Percentiles rank a stretch among this genome's conserved stretches.
phyloP scores from a whole-genome alignment of 1,140 invertebrate species.

The Nixonia krombeini region DNA sequence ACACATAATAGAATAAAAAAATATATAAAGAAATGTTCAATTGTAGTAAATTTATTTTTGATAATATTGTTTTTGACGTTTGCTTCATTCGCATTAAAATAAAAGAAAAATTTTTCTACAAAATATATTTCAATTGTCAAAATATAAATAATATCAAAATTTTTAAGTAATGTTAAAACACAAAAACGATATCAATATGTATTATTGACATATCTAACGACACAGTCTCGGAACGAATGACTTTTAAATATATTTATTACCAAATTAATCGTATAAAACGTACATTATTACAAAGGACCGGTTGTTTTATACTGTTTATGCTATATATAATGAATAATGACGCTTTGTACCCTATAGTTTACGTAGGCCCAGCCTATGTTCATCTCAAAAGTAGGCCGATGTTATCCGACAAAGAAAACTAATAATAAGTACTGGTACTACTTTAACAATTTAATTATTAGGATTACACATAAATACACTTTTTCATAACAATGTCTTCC shows the following conservation, averaged over 20 bases:
- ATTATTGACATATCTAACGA: too few relatives aligned
- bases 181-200: too few relatives aligned
- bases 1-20: too few relatives aligned
- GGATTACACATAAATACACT: constrained; percentile 34
- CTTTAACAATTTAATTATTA: constrained; percentile 37
- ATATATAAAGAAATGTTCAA: too few relatives aligned
- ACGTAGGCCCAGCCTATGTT: constrained; percentile 50
- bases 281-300: constrained; percentile 62
- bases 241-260: constrained; percentile 60
- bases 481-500: constrained; percentile 26
- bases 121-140: too few relatives aligned
- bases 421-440: constrained; percentile 44
- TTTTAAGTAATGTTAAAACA: too few relatives aligned
- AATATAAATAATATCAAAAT: too few relatives aligned
- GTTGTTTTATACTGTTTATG: constrained; percentile 43
- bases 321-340: constrained; percentile 58
- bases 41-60: too few relatives aligned
- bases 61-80: too few relatives aligned
- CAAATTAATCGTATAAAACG: constrained; percentile 69
- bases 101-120: too few relatives aligned
- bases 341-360: constrained; percentile 59
- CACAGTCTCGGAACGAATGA: constrained; percentile 1
- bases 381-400: constrained; percentile 41
- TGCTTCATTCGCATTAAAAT: too few relatives aligned
- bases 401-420: constrained; percentile 14